These are phyloP conservation scores for Phyllostomus discolor DNA, from an alignment of 2,113 vertebrate species.

Conservation along the genomic window DNA sequence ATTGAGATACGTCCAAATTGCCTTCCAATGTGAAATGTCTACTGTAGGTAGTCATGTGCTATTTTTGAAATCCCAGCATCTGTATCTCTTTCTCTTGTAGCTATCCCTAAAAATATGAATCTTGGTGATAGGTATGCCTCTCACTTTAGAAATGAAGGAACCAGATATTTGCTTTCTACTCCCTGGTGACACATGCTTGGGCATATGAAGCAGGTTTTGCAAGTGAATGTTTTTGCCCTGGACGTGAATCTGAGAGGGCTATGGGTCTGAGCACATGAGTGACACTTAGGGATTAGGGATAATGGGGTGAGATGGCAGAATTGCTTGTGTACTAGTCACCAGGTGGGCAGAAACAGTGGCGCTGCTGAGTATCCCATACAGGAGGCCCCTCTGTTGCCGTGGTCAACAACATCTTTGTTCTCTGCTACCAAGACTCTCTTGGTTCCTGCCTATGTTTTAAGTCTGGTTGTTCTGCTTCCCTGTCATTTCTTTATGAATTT, in stretches of 20 bases:
- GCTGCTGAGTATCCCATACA: background rate
- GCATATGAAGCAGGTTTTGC: background rate
- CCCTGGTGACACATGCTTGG: background rate
- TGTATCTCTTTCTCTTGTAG: background rate
- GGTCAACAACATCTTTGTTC: background rate
- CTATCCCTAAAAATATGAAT: background rate
- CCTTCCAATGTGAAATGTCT: background rate
- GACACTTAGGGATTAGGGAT: background rate
- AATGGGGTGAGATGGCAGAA: background rate
- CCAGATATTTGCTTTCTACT: background rate
- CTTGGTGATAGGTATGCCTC: background rate
- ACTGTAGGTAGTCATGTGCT: background rate
- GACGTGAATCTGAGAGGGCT: background rate
- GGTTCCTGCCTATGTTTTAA: background rate
- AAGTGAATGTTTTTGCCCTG: background rate
- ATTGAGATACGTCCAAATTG: background rate
- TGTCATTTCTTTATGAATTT: background rate
- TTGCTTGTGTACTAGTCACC: too few relatives aligned
- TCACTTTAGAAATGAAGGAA: background rate
- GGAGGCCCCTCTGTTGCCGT: background rate
- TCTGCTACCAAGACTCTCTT: background rate
- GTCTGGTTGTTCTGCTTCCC: background rate
- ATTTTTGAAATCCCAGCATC: background rate
- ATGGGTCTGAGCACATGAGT: background rate
- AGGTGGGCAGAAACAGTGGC: background rate